Percentiles rank a stretch among this genome's conserved stretches.
Evolutionary conservation across 2,113 vertebrate genomes (phyloP).

Genomic region (Paraplagusia blochii): DNA sequence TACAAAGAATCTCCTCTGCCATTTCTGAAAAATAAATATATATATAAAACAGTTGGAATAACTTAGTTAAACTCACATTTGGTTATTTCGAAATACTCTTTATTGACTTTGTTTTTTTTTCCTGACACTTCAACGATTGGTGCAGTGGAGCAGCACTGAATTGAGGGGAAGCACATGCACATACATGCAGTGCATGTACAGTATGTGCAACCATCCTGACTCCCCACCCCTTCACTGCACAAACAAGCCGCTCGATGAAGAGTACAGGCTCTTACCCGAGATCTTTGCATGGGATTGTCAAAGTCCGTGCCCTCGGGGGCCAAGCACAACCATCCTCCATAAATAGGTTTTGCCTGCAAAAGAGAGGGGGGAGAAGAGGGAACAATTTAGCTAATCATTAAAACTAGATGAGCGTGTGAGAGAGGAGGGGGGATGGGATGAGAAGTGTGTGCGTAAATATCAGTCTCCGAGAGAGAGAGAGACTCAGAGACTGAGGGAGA

Average conservation of each 20-base stretch:
- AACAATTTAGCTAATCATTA: conserved; percentile 66
- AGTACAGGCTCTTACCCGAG: conserved; percentile 70
- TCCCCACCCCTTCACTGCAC: conserved; percentile 1
- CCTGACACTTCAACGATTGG: too few species aligned
- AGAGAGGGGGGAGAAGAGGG: conserved; percentile 10
- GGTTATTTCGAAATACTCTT: too few species aligned
- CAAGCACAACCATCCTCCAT: conserved; percentile 83
- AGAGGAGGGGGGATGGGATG: conserved; percentile 16
- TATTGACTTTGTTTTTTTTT: too few species aligned
- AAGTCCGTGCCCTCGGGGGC: conserved; percentile 84
- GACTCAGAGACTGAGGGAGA: conserved; percentile 1
- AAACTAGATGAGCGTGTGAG: conserved; percentile 34
- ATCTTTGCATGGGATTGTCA: conserved; percentile 84
- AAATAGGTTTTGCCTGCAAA: conserved; percentile 83
- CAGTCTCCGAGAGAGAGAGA: too few species aligned
- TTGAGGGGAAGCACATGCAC: not conserved
- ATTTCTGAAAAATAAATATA: conserved; percentile 78
- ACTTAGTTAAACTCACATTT: too few species aligned
- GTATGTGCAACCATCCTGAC: not conserved
- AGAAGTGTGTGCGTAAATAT: conserved; percentile 14
- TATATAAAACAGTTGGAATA: not conserved
- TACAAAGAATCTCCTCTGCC: conserved; percentile 82
- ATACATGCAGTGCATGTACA: not conserved
- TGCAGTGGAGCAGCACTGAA: too few species aligned
- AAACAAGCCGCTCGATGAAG: not conserved